Evolutionary conservation across 1,140 invertebrate species (phyloP).

Genomic region (Plutomurus gul): DNA sequence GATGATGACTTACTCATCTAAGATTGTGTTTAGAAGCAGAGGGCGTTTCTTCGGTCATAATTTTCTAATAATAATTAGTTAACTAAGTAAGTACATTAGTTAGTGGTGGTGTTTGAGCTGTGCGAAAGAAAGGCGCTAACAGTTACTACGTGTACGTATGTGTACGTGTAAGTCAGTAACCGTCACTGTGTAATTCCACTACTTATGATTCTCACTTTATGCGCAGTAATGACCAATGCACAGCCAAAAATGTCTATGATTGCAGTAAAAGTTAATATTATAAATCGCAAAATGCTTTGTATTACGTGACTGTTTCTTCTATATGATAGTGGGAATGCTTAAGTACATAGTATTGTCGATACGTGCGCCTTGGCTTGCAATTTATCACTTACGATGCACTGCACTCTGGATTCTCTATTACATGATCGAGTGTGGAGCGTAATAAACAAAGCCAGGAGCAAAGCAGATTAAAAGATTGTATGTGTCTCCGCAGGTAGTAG

Average conservation of each 20-base stretch:
- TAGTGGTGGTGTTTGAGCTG: not conserved
- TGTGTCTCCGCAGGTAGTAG: not conserved
- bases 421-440: too few species aligned
- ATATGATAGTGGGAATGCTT: too few species aligned
- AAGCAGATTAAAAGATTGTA: not conserved
- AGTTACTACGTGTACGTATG: too few species aligned
- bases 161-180: too few species aligned
- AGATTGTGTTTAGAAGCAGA: conserved; percentile 1
- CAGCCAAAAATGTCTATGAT: not conserved
- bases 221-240: not conserved
- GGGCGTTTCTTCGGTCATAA: not conserved
- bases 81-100: too few species aligned
- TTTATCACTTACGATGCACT: too few species aligned
- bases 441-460: not conserved
- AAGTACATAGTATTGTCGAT: too few species aligned
- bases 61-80: not conserved
- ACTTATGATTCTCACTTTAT: too few species aligned
- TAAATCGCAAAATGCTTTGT: not conserved
- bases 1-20: conserved; percentile 15
- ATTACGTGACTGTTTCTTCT: not conserved
- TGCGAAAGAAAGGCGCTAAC: too few species aligned
- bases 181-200: not conserved
- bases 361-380: too few species aligned
- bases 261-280: not conserved
- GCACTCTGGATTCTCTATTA: too few species aligned